A percentile compares a stretch with the other conserved stretches of the same genome.
Evolutionary conservation across 1,140 invertebrate genomes (phyloP).

Genomic region (Zaprionus inermis): DNA sequence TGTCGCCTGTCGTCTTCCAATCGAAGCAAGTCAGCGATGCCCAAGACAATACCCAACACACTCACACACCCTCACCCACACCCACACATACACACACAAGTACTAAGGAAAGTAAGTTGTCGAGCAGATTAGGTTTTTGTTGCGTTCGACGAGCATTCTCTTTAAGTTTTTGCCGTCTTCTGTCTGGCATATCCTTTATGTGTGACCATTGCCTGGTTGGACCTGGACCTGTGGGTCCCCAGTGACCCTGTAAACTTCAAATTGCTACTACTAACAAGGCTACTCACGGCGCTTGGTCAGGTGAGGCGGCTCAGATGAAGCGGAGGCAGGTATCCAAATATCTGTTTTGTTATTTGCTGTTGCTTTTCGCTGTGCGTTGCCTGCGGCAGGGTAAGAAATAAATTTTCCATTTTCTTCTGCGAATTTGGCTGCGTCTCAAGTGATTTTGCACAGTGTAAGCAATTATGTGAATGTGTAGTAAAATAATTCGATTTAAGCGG

Average conservation of each 20-base stretch:
- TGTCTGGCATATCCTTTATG: slow-evolving; percentile 13
- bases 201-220: background rate
- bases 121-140: slow-evolving; percentile 80
- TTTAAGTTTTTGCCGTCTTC: slow-evolving; percentile 66
- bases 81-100: slow-evolving; percentile 7
- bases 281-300: slow-evolving; percentile 31
- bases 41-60: slow-evolving; percentile 68
- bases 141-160: slow-evolving; percentile 64
- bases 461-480: slow-evolving; percentile 12
- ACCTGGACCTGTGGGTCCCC: slow-evolving; percentile 54
- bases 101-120: slow-evolving; percentile 72
- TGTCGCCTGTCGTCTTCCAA: slow-evolving; percentile 77
- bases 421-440: slow-evolving; percentile 35
- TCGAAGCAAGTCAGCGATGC: slow-evolving; percentile 71
- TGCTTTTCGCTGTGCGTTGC: slow-evolving; percentile 19
- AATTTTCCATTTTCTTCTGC: slow-evolving; percentile 36
- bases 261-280: slow-evolving; percentile 71
- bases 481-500: slow-evolving; percentile 16
- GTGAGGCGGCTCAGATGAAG: slow-evolving; percentile 18
- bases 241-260: slow-evolving; percentile 80
- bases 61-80: slow-evolving; percentile 13
- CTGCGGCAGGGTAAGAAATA: slow-evolving; percentile 36
- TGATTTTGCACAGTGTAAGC: slow-evolving; percentile 9
- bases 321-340: background rate
- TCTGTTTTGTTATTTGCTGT: slow-evolving; percentile 1